Evolutionary conservation across 2,888 invertebrate genomes (phyloP), one percentile per base, ranked within the genome.

Genomic region (Acleris sparsana): DNA sequence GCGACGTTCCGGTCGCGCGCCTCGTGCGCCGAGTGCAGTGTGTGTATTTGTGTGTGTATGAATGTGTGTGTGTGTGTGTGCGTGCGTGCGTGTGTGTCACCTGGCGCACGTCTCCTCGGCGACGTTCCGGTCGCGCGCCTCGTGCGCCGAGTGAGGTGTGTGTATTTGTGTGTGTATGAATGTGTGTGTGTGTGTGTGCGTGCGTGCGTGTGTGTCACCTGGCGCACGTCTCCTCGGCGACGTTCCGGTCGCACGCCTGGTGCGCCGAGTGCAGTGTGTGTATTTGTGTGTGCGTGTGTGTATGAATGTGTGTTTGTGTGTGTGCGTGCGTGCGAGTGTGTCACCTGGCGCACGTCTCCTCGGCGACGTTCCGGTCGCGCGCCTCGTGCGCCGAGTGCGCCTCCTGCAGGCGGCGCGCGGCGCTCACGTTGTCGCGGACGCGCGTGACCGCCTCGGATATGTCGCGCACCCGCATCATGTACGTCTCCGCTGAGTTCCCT

Each of bases 161-260:
- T 25, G 25, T 5, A 5, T 25, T 0, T 3, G 25, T 25, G 9
- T 13, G n/a, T n/a, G n/a, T n/a, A n/a, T n/a, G n/a, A n/a, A n/a
- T n/a, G n/a, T n/a, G n/a, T n/a, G n/a, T n/a, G n/a, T n/a, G n/a
- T 11, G 17, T 48, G 9, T 7, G 3, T 16, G 17, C 22, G 33
- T 25, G 20, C 2, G 17, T 43, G 18, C 7, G 33, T 2, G 29
- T 29, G 22, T 9, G 17, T 69, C 49, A 86, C 89, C 86, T 82
- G 52, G 77, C 20, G 20, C 20, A 20, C 20, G 97, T 97, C 53
- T 95, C 94, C 80, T 97, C 97, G 1, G 96, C 96, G 2, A 96
- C 82, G 80, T 97, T 97, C 70, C 97, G 93, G 83, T 98, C 98
- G 33, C 97, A 85, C 0, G 97, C 96, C 85, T 98, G 97, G 74